Percentiles rank a stretch among this genome's conserved stretches.
phyloP scores from a whole-genome alignment of 2,888 invertebrate species.

The Heliothis peltigera region DNA sequence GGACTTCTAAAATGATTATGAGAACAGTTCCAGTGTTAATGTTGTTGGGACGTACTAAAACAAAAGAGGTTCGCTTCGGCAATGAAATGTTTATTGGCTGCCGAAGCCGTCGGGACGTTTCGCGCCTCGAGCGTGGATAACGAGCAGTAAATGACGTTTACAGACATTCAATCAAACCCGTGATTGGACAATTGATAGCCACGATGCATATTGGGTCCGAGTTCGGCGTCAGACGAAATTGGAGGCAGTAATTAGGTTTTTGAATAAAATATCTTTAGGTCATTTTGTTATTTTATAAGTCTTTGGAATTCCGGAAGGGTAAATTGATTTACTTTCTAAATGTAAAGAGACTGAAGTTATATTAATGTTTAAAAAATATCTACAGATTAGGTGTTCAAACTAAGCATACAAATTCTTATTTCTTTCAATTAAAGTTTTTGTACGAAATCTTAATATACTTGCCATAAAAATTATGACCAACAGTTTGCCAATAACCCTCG shows the following conservation, averaged over 20 bases:
- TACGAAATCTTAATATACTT: neutral
- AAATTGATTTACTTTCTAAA: neutral
- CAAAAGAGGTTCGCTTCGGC: conserved; percentile 65
- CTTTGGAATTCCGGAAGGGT: neutral
- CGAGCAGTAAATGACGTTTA: conserved; percentile 81
- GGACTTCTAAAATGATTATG: conserved; percentile 51
- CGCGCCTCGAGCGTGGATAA: conserved; percentile 80
- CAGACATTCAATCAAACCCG: conserved; percentile 81
- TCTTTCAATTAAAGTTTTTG: neutral
- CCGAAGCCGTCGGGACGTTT: conserved; percentile 66
- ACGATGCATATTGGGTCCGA: conserved; percentile 65
- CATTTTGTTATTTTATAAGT: conserved; percentile 40
- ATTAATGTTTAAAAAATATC: no score
- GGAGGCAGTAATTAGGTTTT: conserved; percentile 65
- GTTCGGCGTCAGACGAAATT: conserved; percentile 62
- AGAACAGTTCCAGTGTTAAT: conserved; percentile 55
- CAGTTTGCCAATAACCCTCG: conserved; percentile 25
- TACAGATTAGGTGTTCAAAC: conserved; percentile 3
- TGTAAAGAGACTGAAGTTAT: no score
- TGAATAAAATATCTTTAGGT: conserved; percentile 42
- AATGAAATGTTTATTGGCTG: conserved; percentile 80
- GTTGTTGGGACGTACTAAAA: conserved; percentile 59
- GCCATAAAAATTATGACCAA: conserved; percentile 27
- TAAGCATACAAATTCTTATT: conserved; percentile 12
- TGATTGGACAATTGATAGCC: conserved; percentile 76